Evolutionary conservation across 2,888 invertebrate genomes (phyloP), one percentile per base, ranked within the genome.

Genomic region (Pollenia labialis): DNA sequence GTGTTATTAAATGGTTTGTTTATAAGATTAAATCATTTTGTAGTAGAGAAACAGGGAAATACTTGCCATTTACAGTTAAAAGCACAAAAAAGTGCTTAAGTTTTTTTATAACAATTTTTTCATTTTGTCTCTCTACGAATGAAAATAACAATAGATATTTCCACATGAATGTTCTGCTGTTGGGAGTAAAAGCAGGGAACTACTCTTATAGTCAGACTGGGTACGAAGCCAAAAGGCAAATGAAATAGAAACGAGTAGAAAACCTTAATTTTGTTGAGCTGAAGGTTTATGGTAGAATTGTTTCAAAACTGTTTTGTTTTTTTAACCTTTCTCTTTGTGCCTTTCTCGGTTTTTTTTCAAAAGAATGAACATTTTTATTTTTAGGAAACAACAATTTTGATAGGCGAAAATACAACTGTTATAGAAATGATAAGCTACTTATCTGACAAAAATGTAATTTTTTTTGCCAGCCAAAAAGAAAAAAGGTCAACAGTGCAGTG

Each of bases 401-500:
- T 76, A 42, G 18, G 44, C 40, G 18, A 48, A 79, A 84, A 62
- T 60, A 58, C 74, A 77, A 83, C 74, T 80, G 79, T 71, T 83
- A 76, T 76, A 72, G 58, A 83, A 71, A 83, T 86, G 86, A 86
- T 86, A 86, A 86, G 83, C 86, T 83, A 80, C 86, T 86, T 86
- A 86, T 83, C 83, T 76, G 66, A 69, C 75, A 75, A 72, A 68
- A 16, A 50, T 50, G 14, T 11, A 64, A 9, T 32, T 69, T 42
- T 16, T 44, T 32, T 18, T 4, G 18, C 11, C 14, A 10, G 12
- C n/a, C 11, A 3, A n/a, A 54, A 7, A 11, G 6, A 40, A 69
- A 69, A 69, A 69, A 42, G 18, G 42, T 4, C 32, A 32, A 69
- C 12, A 50, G 0, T 40, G 8, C 12, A 50, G 0, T 40, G 8